Percentiles rank a stretch among this genome's conserved stretches.
Conservation (phyloP, 2,797 vertebrate species). For the Saguinus oedipus region DNA sequence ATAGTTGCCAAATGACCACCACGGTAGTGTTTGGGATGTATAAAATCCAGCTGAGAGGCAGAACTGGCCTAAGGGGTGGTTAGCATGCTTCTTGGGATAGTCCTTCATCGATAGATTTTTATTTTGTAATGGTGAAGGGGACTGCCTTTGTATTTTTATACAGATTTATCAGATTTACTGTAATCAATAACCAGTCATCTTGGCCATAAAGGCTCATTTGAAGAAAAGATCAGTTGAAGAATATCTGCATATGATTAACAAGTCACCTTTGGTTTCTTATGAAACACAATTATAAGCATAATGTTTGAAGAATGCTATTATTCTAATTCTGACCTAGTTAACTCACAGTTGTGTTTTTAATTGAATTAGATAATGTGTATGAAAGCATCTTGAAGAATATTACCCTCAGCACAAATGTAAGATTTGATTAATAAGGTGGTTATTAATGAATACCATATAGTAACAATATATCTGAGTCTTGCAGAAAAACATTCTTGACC, state of each 20-base stretch:
- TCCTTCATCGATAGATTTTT: neutral
- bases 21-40: neutral
- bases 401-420: neutral
- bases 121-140: neutral
- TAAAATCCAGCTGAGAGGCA: conserved; percentile 43
- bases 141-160: conserved; percentile 38
- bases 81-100: neutral
- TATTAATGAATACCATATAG: neutral
- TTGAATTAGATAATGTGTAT: neutral
- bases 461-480: neutral
- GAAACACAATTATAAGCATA: neutral
- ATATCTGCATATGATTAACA: neutral
- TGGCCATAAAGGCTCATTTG: neutral
- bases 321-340: neutral
- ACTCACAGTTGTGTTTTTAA: neutral
- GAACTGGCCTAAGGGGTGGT: conserved; percentile 21
- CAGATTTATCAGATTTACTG: conserved; percentile 4
- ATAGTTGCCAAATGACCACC: conserved; percentile 59
- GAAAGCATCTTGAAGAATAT: conserved; percentile 9
- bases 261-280: neutral
- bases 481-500: neutral
- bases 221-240: neutral
- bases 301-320: neutral
- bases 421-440: neutral
- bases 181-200: conserved; percentile 29